phyloP scores from a whole-genome alignment of 1,140 invertebrate species.

The Trypoxylus dichotomus region DNA sequence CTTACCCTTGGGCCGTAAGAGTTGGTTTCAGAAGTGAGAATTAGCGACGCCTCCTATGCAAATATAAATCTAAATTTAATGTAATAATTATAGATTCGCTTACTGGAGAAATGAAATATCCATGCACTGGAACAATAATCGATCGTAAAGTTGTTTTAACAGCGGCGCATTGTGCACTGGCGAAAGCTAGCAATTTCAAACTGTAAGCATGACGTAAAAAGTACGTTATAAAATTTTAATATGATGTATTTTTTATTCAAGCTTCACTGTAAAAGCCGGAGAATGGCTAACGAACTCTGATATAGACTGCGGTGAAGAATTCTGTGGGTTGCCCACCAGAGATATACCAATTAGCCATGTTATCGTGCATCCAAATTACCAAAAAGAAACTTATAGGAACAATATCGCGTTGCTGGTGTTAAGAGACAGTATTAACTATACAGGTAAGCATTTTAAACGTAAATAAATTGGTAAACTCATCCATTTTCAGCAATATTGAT shows the following conservation, averaged over 20 bases:
- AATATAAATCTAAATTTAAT: too few relatives aligned
- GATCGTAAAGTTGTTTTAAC: constrained; percentile 64
- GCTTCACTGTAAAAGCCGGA: constrained; percentile 64
- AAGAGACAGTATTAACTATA: constrained; percentile 66
- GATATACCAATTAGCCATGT: constrained; percentile 67
- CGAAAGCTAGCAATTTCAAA: constrained; percentile 67
- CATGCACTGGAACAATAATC: constrained; percentile 71
- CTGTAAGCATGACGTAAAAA: constrained; percentile 57
- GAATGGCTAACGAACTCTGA: constrained; percentile 65
- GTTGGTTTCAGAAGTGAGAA: constrained; percentile 66
- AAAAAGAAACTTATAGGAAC: constrained; percentile 67
- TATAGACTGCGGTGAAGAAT: constrained; percentile 68
- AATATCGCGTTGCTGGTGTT: constrained; percentile 69
- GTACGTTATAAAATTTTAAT: neutral
- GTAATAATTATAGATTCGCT: constrained; percentile 56
- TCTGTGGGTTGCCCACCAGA: constrained; percentile 66
- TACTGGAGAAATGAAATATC: constrained; percentile 63
- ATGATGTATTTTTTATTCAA: constrained; percentile 38
- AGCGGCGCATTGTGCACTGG: constrained; percentile 71
- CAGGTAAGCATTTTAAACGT: constrained; percentile 54
- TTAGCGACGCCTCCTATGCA: constrained; percentile 32
- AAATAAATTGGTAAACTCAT: too few relatives aligned
- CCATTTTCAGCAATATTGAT: too few relatives aligned
- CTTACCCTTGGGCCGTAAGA: constrained; percentile 67
- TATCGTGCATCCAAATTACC: constrained; percentile 69